phyloP scores from a whole-genome alignment of 2,888 invertebrate genomes.

The Ophioninae sp. region DNA sequence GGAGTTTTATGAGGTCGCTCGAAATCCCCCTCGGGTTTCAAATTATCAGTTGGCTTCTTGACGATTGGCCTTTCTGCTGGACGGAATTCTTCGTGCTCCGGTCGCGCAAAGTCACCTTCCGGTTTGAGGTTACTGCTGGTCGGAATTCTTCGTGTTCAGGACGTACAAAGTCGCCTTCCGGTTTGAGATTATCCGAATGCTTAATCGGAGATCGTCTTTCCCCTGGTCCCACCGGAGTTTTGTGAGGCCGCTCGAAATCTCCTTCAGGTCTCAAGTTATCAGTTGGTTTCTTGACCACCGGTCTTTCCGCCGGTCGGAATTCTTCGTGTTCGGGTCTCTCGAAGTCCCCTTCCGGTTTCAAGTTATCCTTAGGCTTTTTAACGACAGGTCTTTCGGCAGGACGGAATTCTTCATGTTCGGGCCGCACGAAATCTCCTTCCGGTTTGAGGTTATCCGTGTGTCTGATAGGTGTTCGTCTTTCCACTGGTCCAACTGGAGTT shows the following conservation, averaged over 20 bases:
- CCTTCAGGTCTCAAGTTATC: no score
- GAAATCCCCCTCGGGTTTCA: slow-evolving; percentile 83
- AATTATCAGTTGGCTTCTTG: slow-evolving; percentile 81
- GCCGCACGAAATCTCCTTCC: slow-evolving; percentile 84
- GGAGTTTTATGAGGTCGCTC: slow-evolving; percentile 82
- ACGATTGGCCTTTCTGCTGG: slow-evolving; percentile 78
- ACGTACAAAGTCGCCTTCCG: slow-evolving; percentile 84
- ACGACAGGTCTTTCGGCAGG: slow-evolving; percentile 64
- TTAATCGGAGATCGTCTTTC: slow-evolving; percentile 81
- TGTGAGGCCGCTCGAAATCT: no score
- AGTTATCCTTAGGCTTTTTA: slow-evolving; percentile 76
- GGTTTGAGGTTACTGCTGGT: no score
- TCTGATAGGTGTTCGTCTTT: slow-evolving; percentile 75
- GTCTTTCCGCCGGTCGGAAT: slow-evolving; percentile 80
- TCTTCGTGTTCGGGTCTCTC: slow-evolving; percentile 80
- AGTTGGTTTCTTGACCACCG: no score
- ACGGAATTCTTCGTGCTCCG: slow-evolving; percentile 68
- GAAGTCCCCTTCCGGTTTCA: slow-evolving; percentile 83
- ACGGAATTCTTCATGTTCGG: slow-evolving; percentile 74
- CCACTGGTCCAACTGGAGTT: slow-evolving; percentile 72
- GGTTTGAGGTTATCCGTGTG: slow-evolving; percentile 81
- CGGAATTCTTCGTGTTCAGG: no score
- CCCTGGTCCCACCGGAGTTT: no score
- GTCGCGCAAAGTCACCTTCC: no score
- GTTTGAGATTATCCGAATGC: slow-evolving; percentile 82